Evolutionary conservation across 64 coral and sea anemone species (phyloP), one percentile per base, ranked within the genome.

Genomic region (Montipora capricornis): DNA sequence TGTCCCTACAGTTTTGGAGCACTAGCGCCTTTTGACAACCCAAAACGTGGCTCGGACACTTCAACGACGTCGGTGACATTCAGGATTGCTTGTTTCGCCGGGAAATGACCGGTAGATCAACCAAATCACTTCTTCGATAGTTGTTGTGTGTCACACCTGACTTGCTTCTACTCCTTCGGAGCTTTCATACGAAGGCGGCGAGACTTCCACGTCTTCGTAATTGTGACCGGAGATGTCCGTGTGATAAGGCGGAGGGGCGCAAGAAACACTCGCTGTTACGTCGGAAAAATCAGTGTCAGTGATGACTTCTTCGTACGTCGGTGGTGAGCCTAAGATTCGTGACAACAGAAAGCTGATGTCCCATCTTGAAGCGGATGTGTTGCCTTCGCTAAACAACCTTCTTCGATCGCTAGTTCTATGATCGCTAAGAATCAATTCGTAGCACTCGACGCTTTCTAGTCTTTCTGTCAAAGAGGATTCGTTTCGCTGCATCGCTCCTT

Each of bases 131-230:
- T 37, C 37, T 37, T 16, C 61, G 14, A 7, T 64, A 20, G 20
- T 24, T 71, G 17, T 24, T 24, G 68, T 22, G 20, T 4, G 29
- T 46, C 12, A 76, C 29, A 46, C 29, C 22, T 76, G n/a, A 15
- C 29, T 76, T 0, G 74, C 49, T 84, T 16, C n/a, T 47, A 62
- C n/a, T 84, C 60, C 14, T 46, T 19, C 29, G 3, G 74, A 76
- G 44, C 24, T 84, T 84, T 84, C 81, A 47, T 84, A 84, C 10
- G 81, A 46, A 67, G 81, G 81, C 55, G 81, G 81, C 12, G 15
- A 84, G 5, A 8, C 14, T 15, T 67, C 37, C 6, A 2, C 26
- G 45, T 47, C 81, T 12, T 17, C 44, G 14, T 10, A 24, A 5
- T 82, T 53, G 24, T 68, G 29, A 4, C 45, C 37, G 6, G 74